Evolutionary conservation across 2,113 vertebrate genomes (phyloP), one percentile per base, ranked within the genome.

Genomic region (Leucosticte australis): DNA sequence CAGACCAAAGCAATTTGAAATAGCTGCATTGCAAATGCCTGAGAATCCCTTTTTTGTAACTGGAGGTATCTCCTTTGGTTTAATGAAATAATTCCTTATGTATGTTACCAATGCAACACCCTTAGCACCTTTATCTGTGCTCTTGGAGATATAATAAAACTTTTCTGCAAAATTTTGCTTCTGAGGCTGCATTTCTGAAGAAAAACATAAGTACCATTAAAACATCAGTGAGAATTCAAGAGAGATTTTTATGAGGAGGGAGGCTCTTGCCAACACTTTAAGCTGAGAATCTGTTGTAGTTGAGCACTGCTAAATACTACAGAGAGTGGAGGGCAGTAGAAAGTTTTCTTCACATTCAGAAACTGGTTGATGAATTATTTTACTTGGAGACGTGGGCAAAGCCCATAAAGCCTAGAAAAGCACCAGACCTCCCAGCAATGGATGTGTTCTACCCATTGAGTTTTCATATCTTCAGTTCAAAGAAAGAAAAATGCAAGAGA

Each of bases 1-100:
- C 81, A 89, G 49, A 41, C 15, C 47, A 78, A 92, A 83, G 15
- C 9, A 41, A 9, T 28, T 46, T 63, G 47, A 47, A 71, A 83
- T 9, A 53, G 22, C 21, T 84, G 15, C 27, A 77, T 47, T 6
- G 4, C 0, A 0, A 91, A 35, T 16, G 10, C 14, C 62, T 52
- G 19, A 91, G 46, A 67, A 81, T 65, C n/a, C 2, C 2, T 53
- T 74, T 42, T 71, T 79, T 64, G 64, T 44, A 26, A 31, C 19
- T 31, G 11, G 35, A 79, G 22, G 14, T 55, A 68, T 24, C 39
- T 76, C 42, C 35, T 85, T 82, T 53, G 73, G 19, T 47, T 67
- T 75, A 39, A 60, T 78, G 41, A 52, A 67, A 26, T 59, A 1
- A 1, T 67, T 74, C 35, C 7, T 55, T 59, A 6, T 23, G 33